Percentiles rank a stretch among this genome's conserved stretches.
Conservation (phyloP, 2,888 invertebrate species). For the Eulithis prunata region DNA sequence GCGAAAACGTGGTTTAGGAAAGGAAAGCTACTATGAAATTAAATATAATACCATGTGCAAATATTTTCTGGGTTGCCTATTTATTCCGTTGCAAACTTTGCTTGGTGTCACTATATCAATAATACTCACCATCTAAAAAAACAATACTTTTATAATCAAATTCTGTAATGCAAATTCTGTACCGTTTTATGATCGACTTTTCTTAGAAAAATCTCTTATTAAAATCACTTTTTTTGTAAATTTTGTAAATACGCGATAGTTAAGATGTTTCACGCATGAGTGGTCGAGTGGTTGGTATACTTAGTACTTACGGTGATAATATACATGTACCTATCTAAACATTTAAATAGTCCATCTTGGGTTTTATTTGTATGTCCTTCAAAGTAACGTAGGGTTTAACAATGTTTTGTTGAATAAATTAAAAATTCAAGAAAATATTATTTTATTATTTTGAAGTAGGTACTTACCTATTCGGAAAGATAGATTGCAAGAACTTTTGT, state of each 20-base stretch:
- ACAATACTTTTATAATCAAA: not conserved
- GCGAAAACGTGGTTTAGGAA: too few species aligned
- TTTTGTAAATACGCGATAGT: conserved; percentile 73
- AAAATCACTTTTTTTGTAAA: conserved; percentile 58
- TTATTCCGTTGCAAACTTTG: too few species aligned
- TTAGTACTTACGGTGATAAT: conserved; percentile 23
- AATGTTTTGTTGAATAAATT: conserved; percentile 24
- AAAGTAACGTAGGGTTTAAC: conserved; percentile 17
- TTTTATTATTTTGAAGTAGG: conserved; percentile 11
- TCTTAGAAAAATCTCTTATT: conserved; percentile 11
- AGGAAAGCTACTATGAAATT: too few species aligned
- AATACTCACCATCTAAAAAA: too few species aligned
- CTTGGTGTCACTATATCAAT: too few species aligned
- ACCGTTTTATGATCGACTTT: conserved; percentile 2
- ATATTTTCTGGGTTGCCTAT: too few species aligned
- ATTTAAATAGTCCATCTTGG: conserved; percentile 17
- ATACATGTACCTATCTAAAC: conserved; percentile 21
- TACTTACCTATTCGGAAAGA: not conserved
- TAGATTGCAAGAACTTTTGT: not conserved
- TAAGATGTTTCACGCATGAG: conserved; percentile 47
- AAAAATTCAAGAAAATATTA: conserved; percentile 5
- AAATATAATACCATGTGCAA: too few species aligned
- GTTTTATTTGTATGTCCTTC: conserved; percentile 27
- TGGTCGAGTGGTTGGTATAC: conserved; percentile 13
- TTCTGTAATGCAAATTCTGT: not conserved